Base-by-base conservation (phyloP, 2,113 vertebrate species). In the Eudyptes chrysolophus region DNA sequence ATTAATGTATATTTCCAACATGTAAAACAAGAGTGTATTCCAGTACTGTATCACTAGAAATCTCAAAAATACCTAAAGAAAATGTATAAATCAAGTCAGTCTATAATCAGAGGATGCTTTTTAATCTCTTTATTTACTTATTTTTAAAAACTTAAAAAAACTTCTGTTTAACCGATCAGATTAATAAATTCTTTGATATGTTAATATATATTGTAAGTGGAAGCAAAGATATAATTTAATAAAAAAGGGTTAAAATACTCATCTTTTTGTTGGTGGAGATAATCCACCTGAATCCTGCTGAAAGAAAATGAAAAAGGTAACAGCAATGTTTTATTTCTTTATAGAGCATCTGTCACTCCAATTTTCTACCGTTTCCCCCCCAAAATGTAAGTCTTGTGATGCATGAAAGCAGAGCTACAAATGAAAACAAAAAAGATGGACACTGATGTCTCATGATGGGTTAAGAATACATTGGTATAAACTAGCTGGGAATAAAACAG, bases 281-380 rank as follows among this genome's bases (percentile, higher is more conserved):
- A 97, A 97, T 98, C 97, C 95, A 97, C 95, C 93, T 92, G 97
- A 97, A 98, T 97, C 97, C 97, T 89, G 36, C 84, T 84, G 81
- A 92, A 94, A 90, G 81, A 96, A 96, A 97, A 97, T 97, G 75
- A 95, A 95, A 97, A 97, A 97, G 93, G 78, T 97, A 96, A 48
- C 81, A 91, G 75, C 55, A 80, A 16, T 51, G 34, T 90, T 97
- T 94, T 88, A 71, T 82, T 96, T 94, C 90, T 89, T 92, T 60
- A 27, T 85, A 26, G 84, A 96, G 92, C 97, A 97, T 97, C 97
- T 97, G 97, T 79, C 95, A 85, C 68, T 89, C 87, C 83, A 83
- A 9, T 96, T 95, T 97, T 83, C 64, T 87, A 36, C 55, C 1
- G 5, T 36, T 75, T 25, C n/a, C 6, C 24, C 29, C 29, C 27